These are phyloP conservation scores for Ectobius pallidus DNA, from an alignment of 2,888 invertebrate species.

Conservation along the genomic window DNA sequence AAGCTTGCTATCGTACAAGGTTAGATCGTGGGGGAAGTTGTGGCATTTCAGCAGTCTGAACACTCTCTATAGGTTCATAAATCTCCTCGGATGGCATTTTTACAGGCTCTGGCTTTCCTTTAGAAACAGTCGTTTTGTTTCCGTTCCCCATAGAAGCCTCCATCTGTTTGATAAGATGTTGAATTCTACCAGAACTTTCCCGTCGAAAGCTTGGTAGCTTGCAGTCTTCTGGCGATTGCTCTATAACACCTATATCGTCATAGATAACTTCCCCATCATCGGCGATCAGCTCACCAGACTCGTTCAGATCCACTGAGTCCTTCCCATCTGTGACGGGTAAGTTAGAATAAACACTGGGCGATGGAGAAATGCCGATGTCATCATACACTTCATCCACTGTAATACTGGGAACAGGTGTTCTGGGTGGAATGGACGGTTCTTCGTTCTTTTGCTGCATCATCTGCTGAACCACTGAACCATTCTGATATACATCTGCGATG, in stretches of 20 bases:
- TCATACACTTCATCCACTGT: conserved; percentile 26
- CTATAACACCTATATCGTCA: conserved; percentile 34
- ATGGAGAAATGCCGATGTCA: conserved; percentile 11
- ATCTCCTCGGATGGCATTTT: conserved; percentile 14
- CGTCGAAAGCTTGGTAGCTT: not conserved
- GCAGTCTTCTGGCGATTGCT: not conserved
- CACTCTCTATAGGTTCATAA: conserved; percentile 26
- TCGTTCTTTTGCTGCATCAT: not conserved
- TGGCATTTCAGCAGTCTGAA: not conserved
- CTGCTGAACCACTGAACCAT: not conserved
- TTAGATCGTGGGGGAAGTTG: not conserved
- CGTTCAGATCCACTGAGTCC: not conserved
- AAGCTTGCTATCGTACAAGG: not conserved
- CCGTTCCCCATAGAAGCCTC: conserved; percentile 4
- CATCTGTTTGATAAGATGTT: conserved; percentile 20
- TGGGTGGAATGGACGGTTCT: not conserved
- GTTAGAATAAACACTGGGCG: not conserved
- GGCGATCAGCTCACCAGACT: not conserved
- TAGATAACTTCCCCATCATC: conserved; percentile 29
- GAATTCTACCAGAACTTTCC: conserved; percentile 3
- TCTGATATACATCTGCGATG: conserved; percentile 19
- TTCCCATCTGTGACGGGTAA: not conserved
- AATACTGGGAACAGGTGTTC: not conserved
- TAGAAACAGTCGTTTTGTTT: not conserved
- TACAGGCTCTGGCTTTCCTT: not conserved